These are phyloP conservation scores for Chelonoidis abingdonii DNA, from an alignment of 2,113 vertebrate species.

Conservation along the genomic window DNA sequence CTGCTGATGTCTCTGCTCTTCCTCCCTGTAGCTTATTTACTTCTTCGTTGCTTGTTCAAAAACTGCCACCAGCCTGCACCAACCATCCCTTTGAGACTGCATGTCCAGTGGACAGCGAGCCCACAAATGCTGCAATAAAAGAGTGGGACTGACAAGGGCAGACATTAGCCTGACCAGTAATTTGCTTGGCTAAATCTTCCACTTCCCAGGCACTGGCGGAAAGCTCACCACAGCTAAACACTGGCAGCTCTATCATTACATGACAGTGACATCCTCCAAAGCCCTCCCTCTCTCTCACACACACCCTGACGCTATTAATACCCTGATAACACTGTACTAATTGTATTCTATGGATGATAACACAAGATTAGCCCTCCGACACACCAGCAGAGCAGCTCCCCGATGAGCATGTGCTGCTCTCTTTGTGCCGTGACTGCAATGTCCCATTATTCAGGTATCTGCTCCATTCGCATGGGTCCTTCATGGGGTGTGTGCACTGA, in stretches of 20 bases:
- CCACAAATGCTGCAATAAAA: background rate
- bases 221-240: background rate
- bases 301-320: background rate
- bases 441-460: background rate
- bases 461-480: background rate
- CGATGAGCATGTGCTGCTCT: background rate
- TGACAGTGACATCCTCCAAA: background rate
- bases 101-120: background rate
- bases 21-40: background rate
- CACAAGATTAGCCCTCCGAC: conserved; percentile 1
- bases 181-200: background rate
- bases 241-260: background rate
- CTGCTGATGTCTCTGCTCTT: background rate
- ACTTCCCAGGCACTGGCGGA: background rate
- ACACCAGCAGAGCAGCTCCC: conserved; percentile 7
- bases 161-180: background rate
- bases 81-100: too few species aligned
- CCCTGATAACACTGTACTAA: background rate
- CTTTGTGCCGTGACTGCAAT: background rate
- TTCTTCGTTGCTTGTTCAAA: background rate
- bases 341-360: conserved; percentile 13
- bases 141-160: background rate
- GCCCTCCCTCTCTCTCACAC: background rate
- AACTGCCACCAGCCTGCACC: too few species aligned
- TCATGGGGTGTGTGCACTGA: background rate